A percentile compares a stretch with the other conserved stretches of the same genome.
Evolutionary conservation across 2,113 vertebrate species (phyloP).

Genomic region (Phasianus colchicus): DNA sequence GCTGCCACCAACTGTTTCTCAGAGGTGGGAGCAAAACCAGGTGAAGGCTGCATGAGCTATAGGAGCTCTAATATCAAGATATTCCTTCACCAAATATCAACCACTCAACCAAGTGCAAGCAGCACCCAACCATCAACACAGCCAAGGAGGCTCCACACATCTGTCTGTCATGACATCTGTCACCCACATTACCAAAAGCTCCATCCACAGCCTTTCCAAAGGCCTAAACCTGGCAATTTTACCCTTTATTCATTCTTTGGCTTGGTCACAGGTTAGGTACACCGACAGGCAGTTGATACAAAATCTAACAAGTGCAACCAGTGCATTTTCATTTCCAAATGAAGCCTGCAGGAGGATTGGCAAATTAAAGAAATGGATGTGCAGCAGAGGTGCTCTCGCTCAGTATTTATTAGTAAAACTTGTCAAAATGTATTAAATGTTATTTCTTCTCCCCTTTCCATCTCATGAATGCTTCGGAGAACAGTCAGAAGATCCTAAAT

Average conservation of each 20-base stretch:
- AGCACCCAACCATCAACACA: rapidly evolving
- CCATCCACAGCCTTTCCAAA: not conserved
- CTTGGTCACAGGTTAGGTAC: rapidly evolving
- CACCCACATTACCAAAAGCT: not conserved
- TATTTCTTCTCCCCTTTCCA: not conserved
- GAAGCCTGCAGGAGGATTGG: not conserved
- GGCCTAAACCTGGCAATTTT: not conserved
- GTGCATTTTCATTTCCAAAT: not conserved
- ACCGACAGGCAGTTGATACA: not conserved
- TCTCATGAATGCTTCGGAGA: not conserved
- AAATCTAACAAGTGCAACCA: not conserved
- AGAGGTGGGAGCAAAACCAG: not conserved
- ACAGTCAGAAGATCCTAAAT: not conserved
- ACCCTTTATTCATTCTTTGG: not conserved
- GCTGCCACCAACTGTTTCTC: slow-evolving; percentile 3
- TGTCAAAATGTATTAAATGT: not conserved
- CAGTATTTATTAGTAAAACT: not conserved
- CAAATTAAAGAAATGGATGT: not conserved
- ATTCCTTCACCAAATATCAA: not conserved
- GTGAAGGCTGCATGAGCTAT: rapidly evolving
- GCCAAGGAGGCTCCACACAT: not conserved
- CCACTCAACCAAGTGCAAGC: rapidly evolving
- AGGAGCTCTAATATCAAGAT: rapidly evolving
- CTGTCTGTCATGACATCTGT: no score
- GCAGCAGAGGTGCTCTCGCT: not conserved